Evolutionary conservation across 2,888 invertebrate species (phyloP).

Genomic region (Macropis europaea): DNA sequence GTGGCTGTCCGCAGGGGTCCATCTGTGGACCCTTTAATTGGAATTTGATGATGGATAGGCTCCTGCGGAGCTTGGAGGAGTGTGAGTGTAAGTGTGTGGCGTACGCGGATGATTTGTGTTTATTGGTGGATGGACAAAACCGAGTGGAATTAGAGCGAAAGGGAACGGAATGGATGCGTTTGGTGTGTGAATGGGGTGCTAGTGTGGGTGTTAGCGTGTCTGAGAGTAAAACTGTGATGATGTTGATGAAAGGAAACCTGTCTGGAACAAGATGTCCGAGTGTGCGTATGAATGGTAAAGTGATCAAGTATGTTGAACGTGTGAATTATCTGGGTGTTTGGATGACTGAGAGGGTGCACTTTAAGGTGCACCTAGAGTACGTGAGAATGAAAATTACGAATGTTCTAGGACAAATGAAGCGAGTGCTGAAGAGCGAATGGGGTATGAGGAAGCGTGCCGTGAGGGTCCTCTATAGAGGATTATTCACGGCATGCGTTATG

Average conservation of each 20-base stretch:
- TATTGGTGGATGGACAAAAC: too few species aligned
- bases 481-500: constrained; percentile 15
- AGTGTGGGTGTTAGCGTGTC: too few species aligned
- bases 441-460: not conserved
- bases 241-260: constrained; percentile 22
- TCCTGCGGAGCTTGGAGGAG: not conserved
- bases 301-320: not conserved
- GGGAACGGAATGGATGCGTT: too few species aligned
- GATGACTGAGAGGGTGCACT: constrained; percentile 19
- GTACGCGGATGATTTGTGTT: too few species aligned
- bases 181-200: too few species aligned
- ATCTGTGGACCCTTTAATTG: not conserved
- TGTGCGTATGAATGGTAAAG: not conserved
- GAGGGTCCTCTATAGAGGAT: not conserved
- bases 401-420: not conserved
- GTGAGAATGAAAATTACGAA: not conserved
- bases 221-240: constrained; percentile 18
- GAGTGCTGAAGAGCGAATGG: constrained; percentile 44
- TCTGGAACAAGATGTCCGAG: not conserved
- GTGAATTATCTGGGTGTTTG: constrained; percentile 30
- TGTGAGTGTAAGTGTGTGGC: not conserved
- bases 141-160: too few species aligned
- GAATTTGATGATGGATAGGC: not conserved
- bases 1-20: constrained; percentile 10
- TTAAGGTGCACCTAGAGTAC: constrained; percentile 18